Evolutionary conservation across 2,888 invertebrate species (phyloP), one percentile per base, ranked within the genome.

Genomic region (Anticlea derivata): DNA sequence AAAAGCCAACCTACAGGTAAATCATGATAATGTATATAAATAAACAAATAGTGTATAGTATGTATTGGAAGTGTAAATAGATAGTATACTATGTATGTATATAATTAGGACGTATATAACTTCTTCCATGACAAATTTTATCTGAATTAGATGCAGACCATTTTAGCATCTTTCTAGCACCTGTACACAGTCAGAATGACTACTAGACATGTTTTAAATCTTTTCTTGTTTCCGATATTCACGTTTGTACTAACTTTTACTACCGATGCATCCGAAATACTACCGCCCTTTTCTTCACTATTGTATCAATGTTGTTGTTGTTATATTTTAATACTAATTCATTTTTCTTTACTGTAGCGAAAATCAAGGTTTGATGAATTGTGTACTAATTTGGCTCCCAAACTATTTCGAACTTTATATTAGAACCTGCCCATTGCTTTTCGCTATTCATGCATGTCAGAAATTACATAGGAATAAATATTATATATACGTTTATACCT

Each of bases 241-340:
- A 60, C 59, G 60, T 59, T 57, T 41, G 40, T 70, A 66, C 66
- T 71, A 54, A 73, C 75, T 71, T 73, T 68, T 77, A 77, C 70
- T 73, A 77, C 76, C 76, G 80, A 76, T 84, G 84, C 83, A 85
- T 83, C 83, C 79, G 78, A 83, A 76, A 72, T 75, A 80, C 84
- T 88, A 85, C 89, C 89, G 89, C 88, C 89, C 87, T 85, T 76
- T 83, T 86, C 84, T 86, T 87, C 85, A 89, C 89, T 90, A 89
- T 88, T 89, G 89, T 89, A 85, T 88, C 87, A 88, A 87, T 89
- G 90, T 90, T 86, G 83, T 86, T 75, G 38, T 40, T 40, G 75
- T 74, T 78, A 70, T 77, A 65, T 61, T 65, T 62, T 62, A 55
- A 57, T 64, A 55, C 39, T 63, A 54, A 59, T 60, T 66, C 52